Conservation (phyloP, 1,140 invertebrate species). For the Meloidogyne chitwoodi region DNA sequence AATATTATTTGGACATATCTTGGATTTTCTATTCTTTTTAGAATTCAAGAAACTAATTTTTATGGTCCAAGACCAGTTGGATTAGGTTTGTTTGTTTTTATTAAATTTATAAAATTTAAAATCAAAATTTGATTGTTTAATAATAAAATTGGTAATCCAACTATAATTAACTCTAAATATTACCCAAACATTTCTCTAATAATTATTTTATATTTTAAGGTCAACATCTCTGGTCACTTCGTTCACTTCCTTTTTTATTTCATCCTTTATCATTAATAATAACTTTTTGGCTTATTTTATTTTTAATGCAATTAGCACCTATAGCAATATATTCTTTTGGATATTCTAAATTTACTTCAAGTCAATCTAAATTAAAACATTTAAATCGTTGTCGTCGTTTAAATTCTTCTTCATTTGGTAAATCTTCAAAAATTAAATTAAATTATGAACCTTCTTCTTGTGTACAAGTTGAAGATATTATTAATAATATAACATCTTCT, state of each 20-base stretch:
- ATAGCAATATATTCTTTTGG: slow-evolving; percentile 54
- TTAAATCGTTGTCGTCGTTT: slow-evolving; percentile 8
- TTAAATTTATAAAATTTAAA: too few species aligned
- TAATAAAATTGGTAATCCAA: background rate
- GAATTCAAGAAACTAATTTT: slow-evolving; percentile 58
- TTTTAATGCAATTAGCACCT: slow-evolving; percentile 49
- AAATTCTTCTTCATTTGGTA: background rate
- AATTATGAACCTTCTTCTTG: background rate
- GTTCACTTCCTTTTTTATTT: slow-evolving; percentile 24
- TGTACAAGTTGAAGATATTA: background rate
- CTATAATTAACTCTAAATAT: background rate
- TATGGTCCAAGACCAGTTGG: slow-evolving; percentile 52
- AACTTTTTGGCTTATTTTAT: slow-evolving; percentile 37
- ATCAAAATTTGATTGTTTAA: too few species aligned
- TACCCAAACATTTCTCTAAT: too few species aligned
- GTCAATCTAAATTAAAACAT: slow-evolving; percentile 19
- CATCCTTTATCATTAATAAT: slow-evolving; percentile 40
- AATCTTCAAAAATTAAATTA: background rate
- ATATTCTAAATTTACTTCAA: slow-evolving; percentile 33
- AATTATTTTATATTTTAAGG: slow-evolving; percentile 30
- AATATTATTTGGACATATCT: slow-evolving; percentile 49
- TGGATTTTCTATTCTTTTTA: slow-evolving; percentile 51
- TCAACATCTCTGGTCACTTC: slow-evolving; percentile 31
- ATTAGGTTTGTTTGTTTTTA: slow-evolving; percentile 45
- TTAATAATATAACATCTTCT: too few species aligned